Base-by-base conservation (phyloP, 1,140 invertebrate species). In the Apis dorsata region DNA sequence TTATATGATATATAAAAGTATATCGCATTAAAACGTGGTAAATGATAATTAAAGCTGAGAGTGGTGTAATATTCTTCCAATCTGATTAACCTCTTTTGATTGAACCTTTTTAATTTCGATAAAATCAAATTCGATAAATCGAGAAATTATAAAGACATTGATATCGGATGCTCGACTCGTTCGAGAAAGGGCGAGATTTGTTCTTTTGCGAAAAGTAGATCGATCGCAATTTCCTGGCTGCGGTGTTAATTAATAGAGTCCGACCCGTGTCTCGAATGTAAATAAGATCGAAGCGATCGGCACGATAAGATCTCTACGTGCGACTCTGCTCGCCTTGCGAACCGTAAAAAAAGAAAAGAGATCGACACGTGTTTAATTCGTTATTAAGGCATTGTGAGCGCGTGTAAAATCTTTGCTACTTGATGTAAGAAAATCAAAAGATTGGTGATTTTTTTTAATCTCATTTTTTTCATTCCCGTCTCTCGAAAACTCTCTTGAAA, bases 171-270 rank as follows among this genome's bases (percentile, higher is more conserved):
- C 28, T 65, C 24, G 34, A 17, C 8, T 24, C 13, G 24, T 17
- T 19, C 19, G 44, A 19, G 34, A 66, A 34, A 44, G 28, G 19
- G 17, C 8, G 17, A 28, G 17, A 3, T 44, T 7, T n/a, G 10
- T 21, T 66, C 17, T 19, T 66, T 21, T 11, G 44, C 9, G 28
- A 66, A 11, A 44, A 66, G 44, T 66, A 44, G 65, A 12, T 19
- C 19, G 28, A 9, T 10, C 28, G 34, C 13, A 66, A 66, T 34
- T 66, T 66, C 28, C 65, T 34, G 28, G 65, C 44, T 10, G 65
- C 65, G 65, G 19, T 66, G 65, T 66, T 66, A 66, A 66, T 66
- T 66, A 66, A 66, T 66, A 66, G 65, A 66, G 28, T 44, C 65
- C 17, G 34, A 34, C 65, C 28, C 28, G 28, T 44, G 65, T 66